Evolutionary conservation across 2,113 vertebrate species (phyloP).

Genomic region (Girardinichthys multiradiatus): DNA sequence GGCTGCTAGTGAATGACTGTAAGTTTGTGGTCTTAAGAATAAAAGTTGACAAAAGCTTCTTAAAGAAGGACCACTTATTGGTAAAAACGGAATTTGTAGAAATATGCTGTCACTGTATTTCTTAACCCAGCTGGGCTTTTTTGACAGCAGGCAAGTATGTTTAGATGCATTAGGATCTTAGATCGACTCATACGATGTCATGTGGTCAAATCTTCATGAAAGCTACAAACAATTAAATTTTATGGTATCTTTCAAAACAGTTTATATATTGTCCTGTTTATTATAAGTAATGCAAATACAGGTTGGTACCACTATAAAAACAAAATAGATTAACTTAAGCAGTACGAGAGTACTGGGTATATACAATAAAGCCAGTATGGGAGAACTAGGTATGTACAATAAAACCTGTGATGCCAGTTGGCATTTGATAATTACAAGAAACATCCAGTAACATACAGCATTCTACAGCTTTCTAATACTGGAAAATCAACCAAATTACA

Average conservation of each 20-base stretch:
- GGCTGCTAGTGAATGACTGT: conserved; percentile 65
- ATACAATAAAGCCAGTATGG: no score
- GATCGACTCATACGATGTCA: background rate
- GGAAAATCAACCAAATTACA: no score
- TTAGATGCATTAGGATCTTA: conserved; percentile 17
- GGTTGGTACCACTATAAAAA: background rate
- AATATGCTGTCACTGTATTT: conserved; percentile 29
- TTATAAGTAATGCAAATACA: background rate
- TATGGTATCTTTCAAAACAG: background rate
- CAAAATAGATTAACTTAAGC: background rate
- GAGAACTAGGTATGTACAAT: no score
- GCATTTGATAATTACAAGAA: no score
- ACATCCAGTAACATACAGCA: no score
- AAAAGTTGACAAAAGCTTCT: conserved; percentile 56
- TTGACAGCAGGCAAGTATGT: conserved; percentile 35
- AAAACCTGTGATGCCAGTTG: no score
- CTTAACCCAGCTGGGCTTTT: conserved; percentile 19
- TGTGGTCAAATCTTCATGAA: background rate
- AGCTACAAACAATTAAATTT: background rate
- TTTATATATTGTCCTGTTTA: background rate
- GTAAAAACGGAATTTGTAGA: conserved; percentile 35
- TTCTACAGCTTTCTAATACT: no score
- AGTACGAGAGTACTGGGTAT: background rate
- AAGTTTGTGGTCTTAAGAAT: conserved; percentile 62
- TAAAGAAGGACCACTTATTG: conserved; percentile 71